Evolutionary conservation across 1,140 invertebrate genomes (phyloP).

Genomic region (Pachypeltis micranthus): DNA sequence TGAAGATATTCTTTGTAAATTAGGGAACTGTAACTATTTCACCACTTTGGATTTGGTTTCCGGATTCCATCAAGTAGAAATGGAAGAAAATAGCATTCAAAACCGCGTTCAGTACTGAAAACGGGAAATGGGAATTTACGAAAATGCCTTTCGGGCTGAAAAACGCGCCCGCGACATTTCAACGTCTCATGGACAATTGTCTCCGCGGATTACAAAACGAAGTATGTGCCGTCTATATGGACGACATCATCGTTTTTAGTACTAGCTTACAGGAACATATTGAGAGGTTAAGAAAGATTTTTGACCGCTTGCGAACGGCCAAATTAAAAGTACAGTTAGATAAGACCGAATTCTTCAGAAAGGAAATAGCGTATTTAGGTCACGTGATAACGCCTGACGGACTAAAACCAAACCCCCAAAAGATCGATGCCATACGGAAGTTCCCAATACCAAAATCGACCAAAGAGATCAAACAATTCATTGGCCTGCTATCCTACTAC

Average conservation of each 20-base stretch:
- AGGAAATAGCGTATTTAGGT: constrained; percentile 30
- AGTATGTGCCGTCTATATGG: too few species aligned
- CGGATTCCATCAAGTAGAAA: constrained; percentile 40
- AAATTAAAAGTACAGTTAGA: constrained; percentile 27
- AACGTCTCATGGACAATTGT: constrained; percentile 32
- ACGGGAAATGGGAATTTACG: constrained; percentile 33
- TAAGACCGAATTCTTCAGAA: constrained; percentile 28
- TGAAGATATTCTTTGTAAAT: constrained; percentile 32
- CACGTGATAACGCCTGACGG: constrained; percentile 30
- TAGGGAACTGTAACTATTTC: constrained; percentile 35
- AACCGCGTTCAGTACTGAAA: constrained; percentile 36
- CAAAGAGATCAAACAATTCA: constrained; percentile 31
- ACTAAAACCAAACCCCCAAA: constrained; percentile 30
- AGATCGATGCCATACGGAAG: constrained; percentile 28
- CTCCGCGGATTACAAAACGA: constrained; percentile 3
- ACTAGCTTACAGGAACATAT: too few species aligned
- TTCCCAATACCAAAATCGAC: constrained; percentile 28
- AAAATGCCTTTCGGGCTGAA: constrained; percentile 36
- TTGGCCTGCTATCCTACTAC: constrained; percentile 33
- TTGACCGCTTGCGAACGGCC: constrained; percentile 20
- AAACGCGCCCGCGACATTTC: constrained; percentile 36
- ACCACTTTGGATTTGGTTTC: constrained; percentile 37
- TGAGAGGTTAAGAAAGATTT: constrained; percentile 26
- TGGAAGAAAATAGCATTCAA: constrained; percentile 31
- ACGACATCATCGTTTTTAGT: too few species aligned